Base-by-base conservation (phyloP, 2,113 vertebrate species). In the Tyrannus savana region DNA sequence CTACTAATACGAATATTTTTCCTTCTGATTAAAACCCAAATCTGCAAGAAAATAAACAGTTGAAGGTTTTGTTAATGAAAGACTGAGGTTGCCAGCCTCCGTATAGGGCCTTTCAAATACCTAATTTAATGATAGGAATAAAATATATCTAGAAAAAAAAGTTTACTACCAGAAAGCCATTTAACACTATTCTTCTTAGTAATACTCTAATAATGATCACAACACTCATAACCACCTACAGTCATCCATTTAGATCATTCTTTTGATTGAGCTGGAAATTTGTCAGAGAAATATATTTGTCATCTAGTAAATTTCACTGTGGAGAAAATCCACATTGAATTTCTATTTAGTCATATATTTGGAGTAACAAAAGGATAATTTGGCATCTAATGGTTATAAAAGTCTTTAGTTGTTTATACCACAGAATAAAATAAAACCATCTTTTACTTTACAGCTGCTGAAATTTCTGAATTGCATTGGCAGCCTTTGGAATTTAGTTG, bases 1-100 rank as follows among this genome's bases (percentile, higher is more conserved):
- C 35, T 63, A 28, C 15, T 19, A 55, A 58, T 19, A 35, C 0
- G 3, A 91, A 7, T 66, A 37, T 77, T 79, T 75, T 72, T 53
- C 23, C 44, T 86, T 64, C 44, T 50, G 46, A 83, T 33, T 62
- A 80, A 92, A 94, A 46, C 37, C 11, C 86, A 85, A 88, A 90
- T 46, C 44, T 60, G 41, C 14, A 66, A 73, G 42, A 23, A 86
- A 90, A 83, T 41, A 76, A 88, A 85, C 22, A 62, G 46, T 13
- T 80, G 17, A 69, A 90, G 83, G 25, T 42, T 62, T 64, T 64
- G 22, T 50, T 84, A 81, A 81, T 42, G 23, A 80, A 76, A 86
- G 8, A 23, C 33, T 84, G 81, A 69, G 37, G 25, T 74, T 94
- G 39, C 33, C 60, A 93, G 39, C 8, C 35, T 50, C 11, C 6